Percentiles rank a stretch among this genome's conserved stretches.
Conservation (phyloP, 2,888 invertebrate genomes). For the Euclidia mi region DNA sequence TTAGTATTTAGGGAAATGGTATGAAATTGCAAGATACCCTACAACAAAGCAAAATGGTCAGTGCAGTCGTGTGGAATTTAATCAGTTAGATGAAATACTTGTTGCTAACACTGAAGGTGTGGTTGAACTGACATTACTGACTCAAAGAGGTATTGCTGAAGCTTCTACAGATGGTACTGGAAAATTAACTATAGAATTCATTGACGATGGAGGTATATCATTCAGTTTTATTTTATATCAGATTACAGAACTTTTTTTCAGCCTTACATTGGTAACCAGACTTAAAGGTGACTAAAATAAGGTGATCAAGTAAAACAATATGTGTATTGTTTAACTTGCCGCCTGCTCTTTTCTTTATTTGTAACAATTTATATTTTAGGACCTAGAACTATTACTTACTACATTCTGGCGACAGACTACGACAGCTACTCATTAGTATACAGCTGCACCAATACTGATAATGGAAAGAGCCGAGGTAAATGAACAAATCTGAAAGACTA, state of each 20-base stretch:
- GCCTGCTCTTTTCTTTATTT: too few species aligned
- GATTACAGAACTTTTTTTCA: too few species aligned
- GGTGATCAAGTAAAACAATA: too few species aligned
- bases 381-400: constrained; percentile 63
- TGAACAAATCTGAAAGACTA: too few species aligned
- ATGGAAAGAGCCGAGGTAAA: constrained; percentile 72
- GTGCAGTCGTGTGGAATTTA: constrained; percentile 91
- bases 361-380: too few species aligned
- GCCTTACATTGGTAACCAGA: too few species aligned
- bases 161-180: constrained; percentile 84
- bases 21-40: constrained; percentile 91
- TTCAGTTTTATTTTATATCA: constrained; percentile 34
- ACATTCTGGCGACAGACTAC: constrained; percentile 79
- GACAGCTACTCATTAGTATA: constrained; percentile 74
- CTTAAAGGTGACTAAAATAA: too few species aligned
- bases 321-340: too few species aligned
- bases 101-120: too few species aligned
- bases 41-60: constrained; percentile 90
- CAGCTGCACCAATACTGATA: constrained; percentile 68
- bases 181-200: constrained; percentile 88
- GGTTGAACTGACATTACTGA: constrained; percentile 44
- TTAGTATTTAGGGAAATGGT: constrained; percentile 88
- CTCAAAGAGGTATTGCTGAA: constrained; percentile 85
- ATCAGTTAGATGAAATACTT: constrained; percentile 47
- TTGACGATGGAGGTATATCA: constrained; percentile 81